phyloP scores from a whole-genome alignment of 1,140 invertebrate species.

The Lepidurus packardi region DNA sequence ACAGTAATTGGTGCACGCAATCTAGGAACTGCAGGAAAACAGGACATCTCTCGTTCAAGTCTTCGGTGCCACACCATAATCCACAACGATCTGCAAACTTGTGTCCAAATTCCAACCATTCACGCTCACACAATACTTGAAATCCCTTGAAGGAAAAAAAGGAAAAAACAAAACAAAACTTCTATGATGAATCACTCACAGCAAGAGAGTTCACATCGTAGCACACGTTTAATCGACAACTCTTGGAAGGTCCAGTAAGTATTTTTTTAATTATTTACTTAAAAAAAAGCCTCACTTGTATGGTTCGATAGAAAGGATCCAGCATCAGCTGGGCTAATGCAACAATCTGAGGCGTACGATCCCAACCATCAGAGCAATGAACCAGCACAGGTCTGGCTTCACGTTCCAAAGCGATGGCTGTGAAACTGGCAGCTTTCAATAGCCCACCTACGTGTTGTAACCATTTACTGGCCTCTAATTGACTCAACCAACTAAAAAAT shows the following conservation, averaged over 20 bases:
- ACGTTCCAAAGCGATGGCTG: slow-evolving; percentile 69
- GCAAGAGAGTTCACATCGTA: not conserved
- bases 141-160: slow-evolving; percentile 65
- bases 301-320: slow-evolving; percentile 87
- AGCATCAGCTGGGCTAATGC: slow-evolving; percentile 83
- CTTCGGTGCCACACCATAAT: slow-evolving; percentile 70
- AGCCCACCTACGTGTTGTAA: slow-evolving; percentile 79
- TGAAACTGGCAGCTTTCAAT: slow-evolving; percentile 68
- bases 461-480: slow-evolving; percentile 83
- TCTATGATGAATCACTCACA: slow-evolving; percentile 24
- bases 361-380: slow-evolving; percentile 96
- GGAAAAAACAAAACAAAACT: too few relatives aligned
- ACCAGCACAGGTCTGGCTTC: slow-evolving; percentile 86
- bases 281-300: slow-evolving; percentile 58
- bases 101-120: slow-evolving; percentile 95
- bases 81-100: slow-evolving; percentile 94
- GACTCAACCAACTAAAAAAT: slow-evolving; percentile 70
- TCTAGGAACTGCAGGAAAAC: slow-evolving; percentile 98
- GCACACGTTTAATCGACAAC: slow-evolving; percentile 4
- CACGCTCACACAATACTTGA: slow-evolving; percentile 80
- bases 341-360: slow-evolving; percentile 90
- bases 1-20: slow-evolving; percentile 84
- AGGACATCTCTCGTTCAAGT: slow-evolving; percentile 86
- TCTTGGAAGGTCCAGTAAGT: not conserved
- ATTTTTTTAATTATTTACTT: not conserved